Evolutionary conservation across 2,113 vertebrate genomes (phyloP), one percentile per base, ranked within the genome.

Genomic region (Oreochromis spilurus): DNA sequence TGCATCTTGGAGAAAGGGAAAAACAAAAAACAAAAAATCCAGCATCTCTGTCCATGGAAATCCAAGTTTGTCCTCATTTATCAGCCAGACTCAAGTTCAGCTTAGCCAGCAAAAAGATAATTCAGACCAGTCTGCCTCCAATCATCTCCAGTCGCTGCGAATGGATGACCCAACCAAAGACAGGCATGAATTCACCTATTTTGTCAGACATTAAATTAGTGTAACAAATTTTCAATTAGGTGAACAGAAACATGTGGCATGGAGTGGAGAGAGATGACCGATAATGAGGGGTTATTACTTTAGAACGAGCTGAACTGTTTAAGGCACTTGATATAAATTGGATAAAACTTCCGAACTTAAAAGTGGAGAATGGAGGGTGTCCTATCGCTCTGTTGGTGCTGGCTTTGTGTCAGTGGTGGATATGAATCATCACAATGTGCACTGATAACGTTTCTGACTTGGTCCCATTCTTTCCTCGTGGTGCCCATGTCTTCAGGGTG

Each of bases 281-380:
- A 83, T 40, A 67, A 94, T 82, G 84, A 85, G 50, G 90, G 87
- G 94, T 95, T 97, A 97, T 97, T 98, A 97, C 95, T 98, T 97
- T 87, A 92, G 93, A 97, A 98, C 97, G 97, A 97, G 97, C 98
- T 95, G 96, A 97, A 96, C 97, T 98, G 98, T 98, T 98, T 99
- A 99, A 99, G 99, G 98, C 99, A 99, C 99, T 99, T 99, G 95
- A 98, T 98, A 98, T 97, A 98, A 98, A 97, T 97, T 96, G 97
- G 97, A 97, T 97, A 97, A 96, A 98, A 97, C 83, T 93, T 92
- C 60, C n/a, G 65, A 94, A 93, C 50, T 83, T 91, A 93, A 91
- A 87, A 2, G 9, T 87, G 94, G 62, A 87, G 87, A 50, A 87
- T 90, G 89, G 91, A 90, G 91, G 93, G 82, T 43, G 85, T 88